Evolutionary conservation across 2,797 vertebrate genomes (phyloP).

Genomic region (Chaenodraco wilsoni): DNA sequence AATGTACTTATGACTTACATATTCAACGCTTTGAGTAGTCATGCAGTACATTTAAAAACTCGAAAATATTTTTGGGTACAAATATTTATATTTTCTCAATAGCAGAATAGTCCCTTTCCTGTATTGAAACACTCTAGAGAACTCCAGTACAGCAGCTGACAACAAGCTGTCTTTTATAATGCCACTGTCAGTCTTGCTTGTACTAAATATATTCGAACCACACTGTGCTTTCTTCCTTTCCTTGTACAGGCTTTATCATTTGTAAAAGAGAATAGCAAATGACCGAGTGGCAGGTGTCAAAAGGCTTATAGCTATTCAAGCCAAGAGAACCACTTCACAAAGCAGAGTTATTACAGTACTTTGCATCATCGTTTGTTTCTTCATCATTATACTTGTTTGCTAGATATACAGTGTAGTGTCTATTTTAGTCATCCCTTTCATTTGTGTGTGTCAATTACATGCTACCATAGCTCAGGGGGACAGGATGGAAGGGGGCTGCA

Average conservation of each 20-base stretch:
- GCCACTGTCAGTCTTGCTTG: not conserved
- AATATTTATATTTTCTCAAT: not conserved
- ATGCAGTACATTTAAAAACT: not conserved
- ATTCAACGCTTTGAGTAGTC: not conserved
- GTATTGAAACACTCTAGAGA: not conserved
- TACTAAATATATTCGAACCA: not conserved
- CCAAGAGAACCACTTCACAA: conserved; percentile 20
- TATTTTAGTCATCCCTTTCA: conserved; percentile 9
- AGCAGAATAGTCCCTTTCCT: not conserved
- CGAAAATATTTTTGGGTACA: not conserved
- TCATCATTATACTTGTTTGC: conserved; percentile 5
- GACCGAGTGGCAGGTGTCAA: not conserved
- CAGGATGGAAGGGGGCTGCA: not conserved
- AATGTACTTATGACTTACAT: not conserved
- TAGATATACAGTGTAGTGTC: not conserved
- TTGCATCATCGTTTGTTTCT: conserved; percentile 50
- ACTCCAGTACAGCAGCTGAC: not conserved
- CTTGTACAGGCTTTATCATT: not conserved
- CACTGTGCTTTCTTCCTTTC: not conserved
- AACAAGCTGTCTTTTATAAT: not conserved
- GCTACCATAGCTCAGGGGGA: conserved; percentile 10
- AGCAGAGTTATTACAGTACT: conserved; percentile 36
- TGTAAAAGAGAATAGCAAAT: not conserved
- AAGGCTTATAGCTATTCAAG: not conserved
- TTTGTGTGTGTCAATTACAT: conserved; percentile 26